Base-by-base conservation (phyloP, 2,797 vertebrate genomes). In the Denticeps clupeoides region DNA sequence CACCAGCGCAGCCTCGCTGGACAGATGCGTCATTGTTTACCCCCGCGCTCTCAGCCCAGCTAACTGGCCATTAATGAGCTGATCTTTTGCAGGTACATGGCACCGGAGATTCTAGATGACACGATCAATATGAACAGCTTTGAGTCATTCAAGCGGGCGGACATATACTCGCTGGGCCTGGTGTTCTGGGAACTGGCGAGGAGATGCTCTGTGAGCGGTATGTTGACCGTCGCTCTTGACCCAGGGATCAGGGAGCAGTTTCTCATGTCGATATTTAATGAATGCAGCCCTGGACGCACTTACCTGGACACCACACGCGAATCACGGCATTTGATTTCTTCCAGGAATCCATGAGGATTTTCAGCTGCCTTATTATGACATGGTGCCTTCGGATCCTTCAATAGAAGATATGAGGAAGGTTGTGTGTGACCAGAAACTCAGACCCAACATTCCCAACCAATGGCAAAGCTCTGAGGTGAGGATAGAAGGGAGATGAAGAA, bases 381-480 rank as follows among this genome's bases (percentile, higher is more conserved):
- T 89, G 62, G 93, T 99, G 82, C 90, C 92, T 89, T 93, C 90
- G 45, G 93, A 97, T 69, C 94, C 94, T 1, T 93, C 93, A 0
- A 69, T 97, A 49, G 94, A 99, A 60, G 94, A 99, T 31, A 94
- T 97, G 91, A 90, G 75, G 69, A 92, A 79, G 63, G 88, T 93
- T 19, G 89, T 93, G 41, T 99, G 93, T 69, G 93, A 97, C 50
- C 93, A 91, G 83, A 97, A 89, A 56, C 81, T 91, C 47, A 80
- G 94, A 69, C 94, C 94, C 49, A 95, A 71, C 70, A 78, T 99
- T 61, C 93, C 91, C 47, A 97, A 97, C 73, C 94, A 95, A 70
- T 99, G 94, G 94, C 93, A 99, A 71, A 94, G 88, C 79, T 97
- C 88, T 63, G 93, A 97, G 90, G 94, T 98, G 83, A 73, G 73